Evolutionary conservation across 2,797 vertebrate species (phyloP).

Genomic region (Myotis daubentonii): DNA sequence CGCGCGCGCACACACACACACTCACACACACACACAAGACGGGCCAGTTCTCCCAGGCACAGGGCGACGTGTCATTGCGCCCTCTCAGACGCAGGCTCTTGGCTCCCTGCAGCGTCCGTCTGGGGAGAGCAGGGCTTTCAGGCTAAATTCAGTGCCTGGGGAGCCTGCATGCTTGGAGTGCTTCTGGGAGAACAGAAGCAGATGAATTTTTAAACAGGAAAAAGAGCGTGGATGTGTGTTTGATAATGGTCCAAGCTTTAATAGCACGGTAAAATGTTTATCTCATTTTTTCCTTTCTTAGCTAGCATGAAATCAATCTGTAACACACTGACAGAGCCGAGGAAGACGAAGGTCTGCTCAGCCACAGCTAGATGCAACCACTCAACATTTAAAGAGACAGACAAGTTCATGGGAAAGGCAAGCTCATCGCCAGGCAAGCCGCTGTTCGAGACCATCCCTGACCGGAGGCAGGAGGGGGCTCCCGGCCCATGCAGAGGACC

Average conservation of each 20-base stretch:
- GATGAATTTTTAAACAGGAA: constrained; percentile 73
- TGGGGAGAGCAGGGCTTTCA: not conserved
- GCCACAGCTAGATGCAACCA: not conserved
- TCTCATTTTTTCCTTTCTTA: constrained; percentile 52
- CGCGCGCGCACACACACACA: not conserved
- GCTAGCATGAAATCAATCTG: constrained; percentile 37
- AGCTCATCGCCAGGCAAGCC: not conserved
- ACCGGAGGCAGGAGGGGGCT: not conserved
- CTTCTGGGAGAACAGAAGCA: constrained; percentile 54
- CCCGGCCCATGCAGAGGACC: not conserved
- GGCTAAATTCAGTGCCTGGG: constrained; percentile 21
- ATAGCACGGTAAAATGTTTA: constrained; percentile 75
- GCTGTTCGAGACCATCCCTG: not conserved
- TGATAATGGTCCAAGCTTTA: constrained; percentile 63
- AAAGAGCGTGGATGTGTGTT: not conserved
- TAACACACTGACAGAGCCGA: not conserved
- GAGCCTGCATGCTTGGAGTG: not conserved
- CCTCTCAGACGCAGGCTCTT: not conserved
- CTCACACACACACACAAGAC: not conserved
- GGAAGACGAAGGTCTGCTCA: constrained; percentile 53
- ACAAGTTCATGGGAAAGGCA: not conserved
- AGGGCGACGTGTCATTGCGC: not conserved
- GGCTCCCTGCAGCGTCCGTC: constrained; percentile 25
- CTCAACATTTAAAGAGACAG: not conserved
- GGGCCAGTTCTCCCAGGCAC: not conserved